Evolutionary conservation across 2,797 vertebrate genomes (phyloP), one percentile per base, ranked within the genome.

Genomic region (Muraenolepis orangiensis): DNA sequence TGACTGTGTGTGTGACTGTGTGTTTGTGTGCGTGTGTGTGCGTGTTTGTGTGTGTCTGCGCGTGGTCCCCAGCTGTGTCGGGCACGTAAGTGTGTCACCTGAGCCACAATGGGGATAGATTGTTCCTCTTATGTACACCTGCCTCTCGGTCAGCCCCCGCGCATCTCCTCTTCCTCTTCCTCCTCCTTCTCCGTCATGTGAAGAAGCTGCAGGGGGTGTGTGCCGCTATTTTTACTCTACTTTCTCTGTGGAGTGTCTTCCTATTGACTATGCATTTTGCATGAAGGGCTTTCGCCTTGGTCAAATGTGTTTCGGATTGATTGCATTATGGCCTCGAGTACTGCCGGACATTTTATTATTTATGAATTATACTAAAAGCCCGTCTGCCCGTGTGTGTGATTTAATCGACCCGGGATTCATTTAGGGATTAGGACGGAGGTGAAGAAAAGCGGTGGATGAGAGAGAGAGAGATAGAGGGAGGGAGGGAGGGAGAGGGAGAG

Each of bases 281-380:
- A 76, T 76, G 75, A 64, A 28, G 78, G 73, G 74, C 71, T 85
- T 80, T 61, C 57, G 75, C 77, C 77, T 85, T 82, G 78, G 84
- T 83, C 76, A 80, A 73, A 84, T 80, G 42, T 18, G 42, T 79
- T 75, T 73, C 66, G n/a, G 71, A 72, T 76, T 72, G 77, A 78
- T 82, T 82, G 74, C 78, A 72, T 84, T 79, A 73, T 64, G 71
- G 75, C 75, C 76, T 79, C n/a, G 76, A 20, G 42, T 46, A 20
- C 42, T 66, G 79, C 80, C 71, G 77, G 83, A 75, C 72, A 80
- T 87, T 84, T 73, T 46, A 84, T 86, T 85, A 87, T 90, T 90
- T 89, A 87, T 84, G 76, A 90, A 88, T 89, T 89, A 84, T 88
- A 88, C 76, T 81, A 85, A 85, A 87, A 88, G 85, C 84, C 78